Percentiles rank a stretch among this genome's conserved stretches.
Evolutionary conservation across 2,797 vertebrate species (phyloP).

Genomic region (Alca torda): DNA sequence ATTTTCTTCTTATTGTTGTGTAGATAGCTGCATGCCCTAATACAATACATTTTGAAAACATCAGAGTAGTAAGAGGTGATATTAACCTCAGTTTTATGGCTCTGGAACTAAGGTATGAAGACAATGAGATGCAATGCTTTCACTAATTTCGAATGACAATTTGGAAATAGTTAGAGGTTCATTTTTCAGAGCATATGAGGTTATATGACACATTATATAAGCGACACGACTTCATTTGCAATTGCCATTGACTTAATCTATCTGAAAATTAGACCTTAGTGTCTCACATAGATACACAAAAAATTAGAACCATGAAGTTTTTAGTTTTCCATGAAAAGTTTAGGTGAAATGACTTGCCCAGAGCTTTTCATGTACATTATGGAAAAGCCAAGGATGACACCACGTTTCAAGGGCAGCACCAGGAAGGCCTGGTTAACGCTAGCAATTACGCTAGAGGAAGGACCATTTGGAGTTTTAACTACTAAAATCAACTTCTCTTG

Average conservation of each 20-base stretch:
- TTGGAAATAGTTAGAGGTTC: not conserved
- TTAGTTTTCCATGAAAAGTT: not conserved
- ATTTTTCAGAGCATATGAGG: not conserved
- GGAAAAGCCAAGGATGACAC: not conserved
- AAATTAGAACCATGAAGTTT: not conserved
- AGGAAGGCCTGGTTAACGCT: not conserved
- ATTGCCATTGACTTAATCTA: not conserved
- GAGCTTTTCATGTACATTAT: not conserved
- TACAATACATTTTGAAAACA: not conserved
- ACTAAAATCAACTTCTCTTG: not conserved
- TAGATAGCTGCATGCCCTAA: not conserved
- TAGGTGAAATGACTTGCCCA: not conserved
- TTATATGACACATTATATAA: not conserved
- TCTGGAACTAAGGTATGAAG: not conserved
- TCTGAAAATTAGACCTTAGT: not conserved
- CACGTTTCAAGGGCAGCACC: not conserved
- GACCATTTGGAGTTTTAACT: not conserved
- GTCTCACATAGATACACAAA: not conserved
- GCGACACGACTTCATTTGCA: not conserved
- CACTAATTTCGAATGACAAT: not conserved
- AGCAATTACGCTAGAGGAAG: not conserved
- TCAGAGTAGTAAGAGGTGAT: not conserved
- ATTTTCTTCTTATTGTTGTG: conserved; percentile 5
- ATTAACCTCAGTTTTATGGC: not conserved
- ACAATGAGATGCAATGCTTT: not conserved